A percentile compares a stretch with the other conserved stretches of the same genome.
Evolutionary conservation across 2,113 vertebrate genomes (phyloP).

Genomic region (Paradisaea rubra): DNA sequence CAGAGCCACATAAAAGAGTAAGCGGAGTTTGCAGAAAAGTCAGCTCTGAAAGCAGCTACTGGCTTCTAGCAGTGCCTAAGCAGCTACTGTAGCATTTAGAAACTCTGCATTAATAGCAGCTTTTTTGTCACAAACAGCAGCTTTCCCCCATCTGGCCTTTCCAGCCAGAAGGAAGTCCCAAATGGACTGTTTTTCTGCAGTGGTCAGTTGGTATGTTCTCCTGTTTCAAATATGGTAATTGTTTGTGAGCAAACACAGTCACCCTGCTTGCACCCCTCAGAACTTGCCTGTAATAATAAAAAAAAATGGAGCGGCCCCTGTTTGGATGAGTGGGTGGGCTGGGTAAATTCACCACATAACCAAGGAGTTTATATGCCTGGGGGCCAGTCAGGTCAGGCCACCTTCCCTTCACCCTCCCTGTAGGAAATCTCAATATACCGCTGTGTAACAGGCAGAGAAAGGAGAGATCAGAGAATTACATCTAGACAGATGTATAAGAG

Average conservation of each 20-base stretch:
- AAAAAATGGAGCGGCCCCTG: background rate
- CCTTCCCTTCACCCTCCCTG: background rate
- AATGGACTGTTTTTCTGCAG: background rate
- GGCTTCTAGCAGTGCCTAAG: background rate
- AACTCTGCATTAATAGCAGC: background rate
- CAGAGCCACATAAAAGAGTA: background rate
- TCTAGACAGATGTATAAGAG: background rate
- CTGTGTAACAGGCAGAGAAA: background rate
- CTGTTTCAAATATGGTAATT: background rate
- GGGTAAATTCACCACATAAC: background rate
- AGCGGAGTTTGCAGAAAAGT: background rate
- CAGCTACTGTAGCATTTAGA: background rate
- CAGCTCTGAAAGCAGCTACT: background rate
- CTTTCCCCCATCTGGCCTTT: background rate
- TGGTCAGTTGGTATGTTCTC: background rate
- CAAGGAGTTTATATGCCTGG: background rate
- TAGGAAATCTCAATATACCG: background rate
- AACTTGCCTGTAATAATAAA: background rate
- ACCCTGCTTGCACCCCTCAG: accelerated
- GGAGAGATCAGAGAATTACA: background rate
- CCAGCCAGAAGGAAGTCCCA: background rate
- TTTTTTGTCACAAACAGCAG: background rate
- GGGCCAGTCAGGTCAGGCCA: background rate
- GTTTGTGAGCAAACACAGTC: background rate
- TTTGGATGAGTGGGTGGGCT: background rate